phyloP scores from a whole-genome alignment of 2,113 vertebrate genomes.

The Hyla sarda region DNA sequence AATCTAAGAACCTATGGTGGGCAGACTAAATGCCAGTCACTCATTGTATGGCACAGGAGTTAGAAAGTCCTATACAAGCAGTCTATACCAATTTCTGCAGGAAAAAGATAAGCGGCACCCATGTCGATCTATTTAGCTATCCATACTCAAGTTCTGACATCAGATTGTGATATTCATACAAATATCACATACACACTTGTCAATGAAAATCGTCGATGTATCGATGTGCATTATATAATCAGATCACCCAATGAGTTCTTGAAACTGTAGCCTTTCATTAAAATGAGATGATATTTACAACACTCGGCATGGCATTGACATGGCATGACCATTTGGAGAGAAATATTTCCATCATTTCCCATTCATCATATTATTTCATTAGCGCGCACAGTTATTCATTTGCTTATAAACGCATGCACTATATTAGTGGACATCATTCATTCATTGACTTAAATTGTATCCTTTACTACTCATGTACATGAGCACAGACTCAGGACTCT shows the following conservation, averaged over 20 bases:
- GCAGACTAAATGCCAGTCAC: background rate
- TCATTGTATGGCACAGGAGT: too few species aligned
- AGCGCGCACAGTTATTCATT: background rate
- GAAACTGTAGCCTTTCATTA: background rate
- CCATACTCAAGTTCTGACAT: background rate
- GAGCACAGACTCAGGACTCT: background rate
- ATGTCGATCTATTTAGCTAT: background rate
- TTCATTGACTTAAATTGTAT: background rate
- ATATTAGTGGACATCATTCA: background rate
- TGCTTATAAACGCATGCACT: background rate
- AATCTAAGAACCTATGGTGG: background rate
- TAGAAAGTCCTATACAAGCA: too few species aligned
- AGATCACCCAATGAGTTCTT: background rate
- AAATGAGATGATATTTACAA: background rate
- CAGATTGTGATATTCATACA: background rate
- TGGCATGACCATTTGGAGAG: background rate
- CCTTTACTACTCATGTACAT: background rate
- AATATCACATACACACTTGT: background rate
- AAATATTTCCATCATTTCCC: background rate
- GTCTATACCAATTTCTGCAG: too few species aligned
- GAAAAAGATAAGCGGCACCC: background rate
- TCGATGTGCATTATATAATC: background rate
- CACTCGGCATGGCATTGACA: background rate
- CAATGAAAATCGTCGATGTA: background rate
- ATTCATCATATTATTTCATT: conserved; percentile 1